Conservation (phyloP, 2,113 vertebrate species). For the Galemys pyrenaicus region DNA sequence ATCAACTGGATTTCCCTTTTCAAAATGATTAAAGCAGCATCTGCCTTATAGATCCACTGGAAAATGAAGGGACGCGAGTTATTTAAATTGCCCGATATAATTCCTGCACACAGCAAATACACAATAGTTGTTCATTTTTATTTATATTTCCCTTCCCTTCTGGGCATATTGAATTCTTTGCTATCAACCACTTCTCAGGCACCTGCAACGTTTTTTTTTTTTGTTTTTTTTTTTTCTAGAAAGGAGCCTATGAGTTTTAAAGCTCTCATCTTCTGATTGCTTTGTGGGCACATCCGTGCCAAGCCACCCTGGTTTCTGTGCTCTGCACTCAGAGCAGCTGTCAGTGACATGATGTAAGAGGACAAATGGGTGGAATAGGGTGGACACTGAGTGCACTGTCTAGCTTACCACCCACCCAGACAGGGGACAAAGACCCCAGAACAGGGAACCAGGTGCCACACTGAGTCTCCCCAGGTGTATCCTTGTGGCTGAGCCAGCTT, state of each 20-base stretch:
- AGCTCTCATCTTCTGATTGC: background rate
- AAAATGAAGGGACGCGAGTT: background rate
- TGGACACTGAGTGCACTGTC: background rate
- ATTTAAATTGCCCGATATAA: rapidly evolving
- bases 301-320: background rate
- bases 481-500: background rate
- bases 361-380: background rate
- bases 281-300: background rate
- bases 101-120: background rate
- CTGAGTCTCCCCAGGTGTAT: background rate
- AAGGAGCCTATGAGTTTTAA: background rate
- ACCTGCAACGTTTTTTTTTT: background rate
- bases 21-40: background rate
- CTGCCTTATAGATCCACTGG: background rate
- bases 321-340: background rate
- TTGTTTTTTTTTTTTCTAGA: too few relatives aligned
- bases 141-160: background rate
- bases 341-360: background rate
- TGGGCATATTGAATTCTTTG: background rate
- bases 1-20: background rate
- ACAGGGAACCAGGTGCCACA: background rate
- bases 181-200: background rate
- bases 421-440: background rate
- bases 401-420: too few relatives aligned
- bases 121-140: background rate